Conservation (phyloP, 1,140 invertebrate species). For the Temnothorax curvispinosus region DNA sequence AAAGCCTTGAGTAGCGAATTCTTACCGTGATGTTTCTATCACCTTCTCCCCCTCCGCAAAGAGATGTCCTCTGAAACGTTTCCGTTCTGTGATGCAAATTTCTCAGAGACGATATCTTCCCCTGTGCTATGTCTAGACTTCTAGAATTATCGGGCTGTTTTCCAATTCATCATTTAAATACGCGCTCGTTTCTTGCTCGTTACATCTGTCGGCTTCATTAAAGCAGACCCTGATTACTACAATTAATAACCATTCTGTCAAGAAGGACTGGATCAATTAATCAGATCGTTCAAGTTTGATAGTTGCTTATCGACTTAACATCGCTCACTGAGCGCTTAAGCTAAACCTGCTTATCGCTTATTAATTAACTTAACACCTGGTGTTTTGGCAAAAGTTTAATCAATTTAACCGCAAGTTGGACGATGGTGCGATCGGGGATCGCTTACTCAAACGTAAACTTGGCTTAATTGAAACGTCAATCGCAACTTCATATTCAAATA, state of each 20-base stretch:
- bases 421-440: conserved; percentile 20
- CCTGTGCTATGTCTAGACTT: not conserved
- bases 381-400: conserved; percentile 55
- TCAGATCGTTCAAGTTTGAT: conserved; percentile 54
- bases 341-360: conserved; percentile 49
- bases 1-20: not conserved
- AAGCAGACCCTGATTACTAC: not conserved
- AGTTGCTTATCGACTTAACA: conserved; percentile 46
- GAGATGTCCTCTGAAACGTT: conserved; percentile 4
- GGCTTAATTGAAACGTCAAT: conserved; percentile 21
- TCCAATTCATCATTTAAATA: conserved; percentile 12
- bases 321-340: conserved; percentile 14
- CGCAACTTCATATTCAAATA: not conserved
- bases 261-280: conserved; percentile 32
- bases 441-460: conserved; percentile 18
- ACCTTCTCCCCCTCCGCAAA: not conserved
- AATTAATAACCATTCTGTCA: conserved; percentile 49
- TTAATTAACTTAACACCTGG: conserved; percentile 54
- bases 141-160: not conserved
- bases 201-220: not conserved
- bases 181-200: conserved; percentile 21
- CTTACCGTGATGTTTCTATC: not conserved
- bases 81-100: conserved; percentile 25
- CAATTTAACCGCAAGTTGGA: conserved; percentile 50
- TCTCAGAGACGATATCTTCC: not conserved